phyloP scores from a whole-genome alignment of 2,113 vertebrate species.

The Cochlearius cochlearius region DNA sequence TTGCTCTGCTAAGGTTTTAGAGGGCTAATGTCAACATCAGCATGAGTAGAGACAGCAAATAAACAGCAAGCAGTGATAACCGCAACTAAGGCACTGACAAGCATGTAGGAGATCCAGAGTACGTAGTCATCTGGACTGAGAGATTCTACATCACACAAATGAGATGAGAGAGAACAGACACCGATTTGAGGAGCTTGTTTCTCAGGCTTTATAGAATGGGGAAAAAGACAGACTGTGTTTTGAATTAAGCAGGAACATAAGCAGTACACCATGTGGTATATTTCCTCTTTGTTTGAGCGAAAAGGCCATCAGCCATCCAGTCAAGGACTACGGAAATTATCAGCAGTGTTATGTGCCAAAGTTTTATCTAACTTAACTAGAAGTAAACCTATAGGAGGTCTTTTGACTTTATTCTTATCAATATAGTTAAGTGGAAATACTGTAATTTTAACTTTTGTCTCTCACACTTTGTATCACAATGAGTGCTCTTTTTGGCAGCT shows the following conservation, averaged over 20 bases:
- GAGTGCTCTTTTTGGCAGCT: not conserved
- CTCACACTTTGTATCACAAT: not conserved
- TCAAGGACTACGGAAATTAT: not conserved
- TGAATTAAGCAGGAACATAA: not conserved
- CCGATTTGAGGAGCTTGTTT: fast-evolving
- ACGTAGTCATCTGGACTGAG: not conserved
- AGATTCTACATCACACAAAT: not conserved
- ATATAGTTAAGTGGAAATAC: not conserved
- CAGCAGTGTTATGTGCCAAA: not conserved
- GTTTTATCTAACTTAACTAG: not conserved
- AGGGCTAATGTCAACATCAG: not conserved
- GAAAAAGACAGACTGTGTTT: not conserved
- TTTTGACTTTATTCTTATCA: not conserved
- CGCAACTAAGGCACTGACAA: not conserved
- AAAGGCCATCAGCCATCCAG: not conserved
- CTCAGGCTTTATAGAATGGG: not conserved
- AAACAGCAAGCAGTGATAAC: not conserved
- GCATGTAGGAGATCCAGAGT: not conserved
- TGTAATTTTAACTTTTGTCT: not conserved
- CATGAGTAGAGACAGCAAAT: not conserved
- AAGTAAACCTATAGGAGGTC: not conserved
- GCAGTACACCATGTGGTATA: not conserved
- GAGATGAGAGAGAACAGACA: not conserved
- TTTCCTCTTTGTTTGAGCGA: not conserved
- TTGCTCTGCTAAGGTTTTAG: not conserved